Conservation (phyloP, 2,888 invertebrate species). For the Brachynemurus nebulosus region DNA sequence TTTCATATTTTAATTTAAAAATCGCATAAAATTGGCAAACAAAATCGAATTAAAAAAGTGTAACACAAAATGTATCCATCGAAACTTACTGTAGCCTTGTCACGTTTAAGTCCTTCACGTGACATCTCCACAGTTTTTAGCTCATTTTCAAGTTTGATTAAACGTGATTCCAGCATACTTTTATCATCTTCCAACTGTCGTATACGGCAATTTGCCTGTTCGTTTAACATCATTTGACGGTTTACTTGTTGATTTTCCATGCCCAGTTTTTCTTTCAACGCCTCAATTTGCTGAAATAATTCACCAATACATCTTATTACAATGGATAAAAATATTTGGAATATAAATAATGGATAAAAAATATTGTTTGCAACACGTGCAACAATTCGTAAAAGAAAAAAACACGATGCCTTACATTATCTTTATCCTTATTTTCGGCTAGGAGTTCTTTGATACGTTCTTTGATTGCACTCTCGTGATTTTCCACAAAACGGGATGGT, state of each 20-base stretch:
- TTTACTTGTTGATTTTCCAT: slow-evolving; percentile 58
- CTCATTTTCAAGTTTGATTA: slow-evolving; percentile 70
- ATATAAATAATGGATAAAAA: neutral
- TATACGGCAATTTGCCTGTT: slow-evolving; percentile 46
- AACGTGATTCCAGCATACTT: slow-evolving; percentile 52
- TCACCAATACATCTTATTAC: slow-evolving; percentile 5
- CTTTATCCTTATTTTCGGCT: slow-evolving; percentile 62
- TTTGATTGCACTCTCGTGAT: slow-evolving; percentile 63
- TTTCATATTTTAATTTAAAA: too few species aligned
- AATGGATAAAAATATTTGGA: slow-evolving; percentile 3
- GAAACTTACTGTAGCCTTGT: slow-evolving; percentile 57
- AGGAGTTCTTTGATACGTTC: slow-evolving; percentile 65
- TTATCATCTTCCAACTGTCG: slow-evolving; percentile 64
- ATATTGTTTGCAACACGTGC: too few species aligned
- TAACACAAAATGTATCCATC: neutral
- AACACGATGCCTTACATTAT: slow-evolving; percentile 41
- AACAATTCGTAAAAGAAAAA: neutral
- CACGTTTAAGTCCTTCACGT: slow-evolving; percentile 56
- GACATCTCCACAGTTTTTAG: slow-evolving; percentile 56
- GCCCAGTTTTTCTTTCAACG: slow-evolving; percentile 59
- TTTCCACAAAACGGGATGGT: slow-evolving; percentile 59
- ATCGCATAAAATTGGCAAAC: too few species aligned
- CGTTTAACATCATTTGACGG: slow-evolving; percentile 50
- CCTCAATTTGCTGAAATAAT: slow-evolving; percentile 52
- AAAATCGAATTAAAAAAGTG: neutral